Base-by-base conservation (phyloP, 2,888 invertebrate species). In the Oscheius myriophilus region DNA sequence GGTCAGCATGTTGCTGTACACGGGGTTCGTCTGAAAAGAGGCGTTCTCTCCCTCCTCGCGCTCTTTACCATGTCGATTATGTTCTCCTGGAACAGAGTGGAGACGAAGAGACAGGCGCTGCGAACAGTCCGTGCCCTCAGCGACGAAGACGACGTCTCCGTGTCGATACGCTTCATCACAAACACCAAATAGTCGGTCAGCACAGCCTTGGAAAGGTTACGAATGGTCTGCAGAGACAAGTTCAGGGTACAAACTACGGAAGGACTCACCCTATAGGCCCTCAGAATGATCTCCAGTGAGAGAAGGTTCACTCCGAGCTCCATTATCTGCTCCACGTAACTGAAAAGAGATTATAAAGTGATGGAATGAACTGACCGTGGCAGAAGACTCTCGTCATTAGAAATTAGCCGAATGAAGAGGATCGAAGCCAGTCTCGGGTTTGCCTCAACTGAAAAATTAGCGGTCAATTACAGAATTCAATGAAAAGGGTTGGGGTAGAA, bases 51-150 rank as follows among this genome's bases (percentile, higher is more conserved):
- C 33, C 53, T 16, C 16, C 53, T 16, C 11, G n/a, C 33, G 3
- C 33, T 9, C 33, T 33, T 33, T 33, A 33, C 33, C 33, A 33
- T 33, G 3, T 33, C 33, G 33, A 33, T 33, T 3, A 33, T 33
- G 33, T 33, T 21, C 25, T 26, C 18, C 41, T 62, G 57, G 33
- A 62, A 12, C 16, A 62, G 26, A 2, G 68, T 51, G 21, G 45
- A 53, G 42, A 68, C 42, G 55, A 68, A 68, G 16, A 63, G 21
- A 18, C 63, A 64, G 42, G 63, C 52, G 18, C 63, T 45, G 2
- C 68, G 43, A 16, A 68, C 55, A 51, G 18, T n/a, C 9, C 68
- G 54, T 9, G 46, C 45, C 26, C 52, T 53, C 45, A 63, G 68
- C 16, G 62, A 55, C 18, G 63, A 53, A 21, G 63, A 62, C 12